phyloP scores from a whole-genome alignment of 1,140 invertebrate species.

The Maniola jurtina region DNA sequence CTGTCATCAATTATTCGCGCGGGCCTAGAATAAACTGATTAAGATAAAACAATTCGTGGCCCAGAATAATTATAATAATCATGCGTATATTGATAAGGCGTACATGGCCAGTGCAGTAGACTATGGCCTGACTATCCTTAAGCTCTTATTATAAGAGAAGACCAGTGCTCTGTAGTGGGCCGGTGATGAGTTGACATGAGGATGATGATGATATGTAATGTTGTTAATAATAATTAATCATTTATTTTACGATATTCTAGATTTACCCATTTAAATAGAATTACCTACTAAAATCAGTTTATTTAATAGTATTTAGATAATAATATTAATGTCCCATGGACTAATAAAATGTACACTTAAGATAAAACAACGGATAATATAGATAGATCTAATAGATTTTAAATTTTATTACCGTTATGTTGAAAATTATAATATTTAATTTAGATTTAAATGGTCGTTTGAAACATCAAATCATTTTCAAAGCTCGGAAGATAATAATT shows the following conservation, averaged over 20 bases:
- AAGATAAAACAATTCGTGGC: constrained; percentile 55
- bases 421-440: neutral
- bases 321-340: neutral
- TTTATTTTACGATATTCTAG: too few species aligned
- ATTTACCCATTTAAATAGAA: too few species aligned
- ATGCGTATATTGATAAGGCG: neutral
- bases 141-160: too few species aligned
- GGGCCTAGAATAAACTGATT: constrained; percentile 64
- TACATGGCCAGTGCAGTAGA: too few species aligned
- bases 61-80: neutral
- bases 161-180: too few species aligned
- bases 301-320: neutral
- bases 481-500: neutral
- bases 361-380: neutral
- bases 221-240: too few species aligned
- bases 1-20: constrained; percentile 61
- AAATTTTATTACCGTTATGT: neutral
- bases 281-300: too few species aligned
- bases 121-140: too few species aligned
- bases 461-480: neutral
- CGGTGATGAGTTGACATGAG: too few species aligned
- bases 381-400: neutral
- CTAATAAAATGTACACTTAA: constrained; percentile 3
- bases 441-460: neutral
- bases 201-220: too few species aligned